These are phyloP conservation scores for Scaeva pyrastri DNA, from an alignment of 2,888 invertebrate species.

Conservation along the genomic window DNA sequence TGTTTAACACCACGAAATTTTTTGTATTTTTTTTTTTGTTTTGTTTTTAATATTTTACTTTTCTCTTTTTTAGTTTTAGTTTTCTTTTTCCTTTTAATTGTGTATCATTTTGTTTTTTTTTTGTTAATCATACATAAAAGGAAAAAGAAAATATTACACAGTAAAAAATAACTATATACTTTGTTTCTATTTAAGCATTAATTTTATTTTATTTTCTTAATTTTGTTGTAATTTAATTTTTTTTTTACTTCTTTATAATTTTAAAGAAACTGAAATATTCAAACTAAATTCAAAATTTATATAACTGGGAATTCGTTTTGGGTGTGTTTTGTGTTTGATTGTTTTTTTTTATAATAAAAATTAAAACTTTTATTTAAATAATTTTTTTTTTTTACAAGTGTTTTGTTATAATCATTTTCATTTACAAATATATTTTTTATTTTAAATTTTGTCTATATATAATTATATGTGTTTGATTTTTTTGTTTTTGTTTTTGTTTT, in stretches of 20 bases:
- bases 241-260: conserved; percentile 61
- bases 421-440: conserved; percentile 67
- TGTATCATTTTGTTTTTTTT: conserved; percentile 34
- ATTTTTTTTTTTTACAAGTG: conserved; percentile 58
- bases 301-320: conserved; percentile 57
- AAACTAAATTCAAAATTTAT: conserved; percentile 50
- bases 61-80: conserved; percentile 62
- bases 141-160: conserved; percentile 74
- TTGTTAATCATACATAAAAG: conserved; percentile 60
- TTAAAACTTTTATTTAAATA: conserved; percentile 36
- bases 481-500: conserved; percentile 28
- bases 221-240: conserved; percentile 69
- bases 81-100: conserved; percentile 62
- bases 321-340: conserved; percentile 38
- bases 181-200: conserved; percentile 57
- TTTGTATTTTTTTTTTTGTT: conserved; percentile 51
- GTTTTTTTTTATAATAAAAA: conserved; percentile 30
- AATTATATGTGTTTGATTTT: conserved; percentile 47
- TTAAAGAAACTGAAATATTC: conserved; percentile 56
- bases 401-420: conserved; percentile 39
- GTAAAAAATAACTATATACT: conserved; percentile 76
- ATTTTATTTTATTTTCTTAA: conserved; percentile 17
- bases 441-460: conserved; percentile 45
- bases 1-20: conserved; percentile 76
- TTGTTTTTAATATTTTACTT: conserved; percentile 45